Evolutionary conservation across 2,888 invertebrate genomes (phyloP), one percentile per base, ranked within the genome.

Genomic region (Dione vanillae): DNA sequence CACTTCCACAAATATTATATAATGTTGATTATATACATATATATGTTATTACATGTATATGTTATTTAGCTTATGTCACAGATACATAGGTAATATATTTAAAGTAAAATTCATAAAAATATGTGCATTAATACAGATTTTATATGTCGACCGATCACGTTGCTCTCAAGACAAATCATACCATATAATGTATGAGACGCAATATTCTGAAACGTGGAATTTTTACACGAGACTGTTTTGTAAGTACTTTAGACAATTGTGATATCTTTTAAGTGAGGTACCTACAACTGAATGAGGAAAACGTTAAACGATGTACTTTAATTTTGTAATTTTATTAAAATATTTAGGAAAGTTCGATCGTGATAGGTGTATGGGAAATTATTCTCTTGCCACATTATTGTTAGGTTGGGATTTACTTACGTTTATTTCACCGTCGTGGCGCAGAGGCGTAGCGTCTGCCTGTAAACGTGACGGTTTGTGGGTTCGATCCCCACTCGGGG

Each of bases 181-280:
- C 37, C 40, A 27, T 14, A 16, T 43, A 54, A 52, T 54, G 5
- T 47, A 20, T 52, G 19, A 49, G 16, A n/a, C 49, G 41, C 16
- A 43, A 16, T 65, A 40, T 19, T 27, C 52, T 14, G 52, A 52
- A 62, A 62, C 54, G 62, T 69, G 54, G 62, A 62, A 62, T 69
- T 62, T 64, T 62, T 51, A 61, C 27, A 47, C n/a, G 37, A 12
- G 16, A 45, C 47, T 14, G 20, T 61, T 16, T 41, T 62, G 19
- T 61, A 49, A 1, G 49, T 49, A 59, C 49, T 59, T 49, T n/a
- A 20, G n/a, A 43, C 41, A 61, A 61, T 61, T 61, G 43, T 45
- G n/a, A 12, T 43, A 19, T 43, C 9, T 19, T 27, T 20, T 41
- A 43, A 12, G 14, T 41, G 43, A 35, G 8, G 19, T 8, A 3